Conservation (phyloP, 2,113 vertebrate genomes). For the Phoxinus phoxinus region DNA sequence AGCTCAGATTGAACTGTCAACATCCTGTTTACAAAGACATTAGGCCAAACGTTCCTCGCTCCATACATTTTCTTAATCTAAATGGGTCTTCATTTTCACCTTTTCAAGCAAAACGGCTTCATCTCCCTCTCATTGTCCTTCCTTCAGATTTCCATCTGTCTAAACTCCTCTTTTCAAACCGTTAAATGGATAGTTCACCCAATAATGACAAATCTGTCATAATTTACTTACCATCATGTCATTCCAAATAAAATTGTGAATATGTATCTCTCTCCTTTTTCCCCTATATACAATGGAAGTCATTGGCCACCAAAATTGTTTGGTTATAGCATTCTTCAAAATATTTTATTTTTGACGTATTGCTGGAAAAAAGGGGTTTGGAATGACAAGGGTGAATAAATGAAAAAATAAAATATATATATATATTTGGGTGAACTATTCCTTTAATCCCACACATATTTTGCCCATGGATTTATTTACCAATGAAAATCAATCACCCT, state of each 20-base stretch:
- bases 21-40: constrained; percentile 71
- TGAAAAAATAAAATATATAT: too few species aligned
- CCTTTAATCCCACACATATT: too few species aligned
- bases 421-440: neutral
- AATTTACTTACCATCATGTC: neutral
- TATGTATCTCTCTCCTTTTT: neutral
- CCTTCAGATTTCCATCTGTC: neutral
- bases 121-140: neutral
- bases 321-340: neutral
- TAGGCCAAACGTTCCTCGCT: constrained; percentile 68
- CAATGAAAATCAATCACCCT: neutral
- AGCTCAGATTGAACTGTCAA: constrained; percentile 75
- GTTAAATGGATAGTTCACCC: neutral
- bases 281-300: neutral
- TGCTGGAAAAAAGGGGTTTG: neutral
- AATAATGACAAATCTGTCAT: neutral
- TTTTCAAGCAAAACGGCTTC: neutral
- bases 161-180: neutral
- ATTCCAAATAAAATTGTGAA: neutral
- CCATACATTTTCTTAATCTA: constrained; percentile 61
- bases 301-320: neutral
- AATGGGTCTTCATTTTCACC: constrained; percentile 4
- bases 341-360: neutral
- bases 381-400: neutral
- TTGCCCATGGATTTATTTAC: too few species aligned